These are phyloP conservation scores for Timema cristinae DNA, from an alignment of 2,888 invertebrate species.

Conservation along the genomic window DNA sequence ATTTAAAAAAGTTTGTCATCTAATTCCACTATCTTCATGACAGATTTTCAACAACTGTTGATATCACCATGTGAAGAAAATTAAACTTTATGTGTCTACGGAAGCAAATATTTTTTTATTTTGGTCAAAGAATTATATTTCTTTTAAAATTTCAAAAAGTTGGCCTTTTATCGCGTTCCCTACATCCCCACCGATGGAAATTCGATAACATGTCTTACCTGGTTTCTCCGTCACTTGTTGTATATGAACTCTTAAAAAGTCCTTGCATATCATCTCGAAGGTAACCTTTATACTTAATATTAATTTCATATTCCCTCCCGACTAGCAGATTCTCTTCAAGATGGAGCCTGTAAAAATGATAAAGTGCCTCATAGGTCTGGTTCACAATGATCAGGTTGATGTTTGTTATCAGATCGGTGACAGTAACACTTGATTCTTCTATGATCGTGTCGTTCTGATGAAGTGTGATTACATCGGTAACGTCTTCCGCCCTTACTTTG, in stretches of 20 bases:
- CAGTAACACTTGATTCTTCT: background rate
- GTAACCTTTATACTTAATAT: background rate
- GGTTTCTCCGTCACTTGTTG: background rate
- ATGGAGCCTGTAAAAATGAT: background rate
- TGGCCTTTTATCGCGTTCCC: no score
- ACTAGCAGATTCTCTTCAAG: background rate
- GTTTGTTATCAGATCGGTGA: no score
- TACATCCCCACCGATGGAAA: no score
- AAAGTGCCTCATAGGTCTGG: background rate
- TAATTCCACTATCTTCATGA: no score
- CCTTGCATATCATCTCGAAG: slow-evolving; percentile 13
- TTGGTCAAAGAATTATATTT: no score
- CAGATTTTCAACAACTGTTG: no score
- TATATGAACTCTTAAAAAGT: slow-evolving; percentile 2
- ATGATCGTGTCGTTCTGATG: slow-evolving; percentile 16
- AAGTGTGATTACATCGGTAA: slow-evolving; percentile 10
- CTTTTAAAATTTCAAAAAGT: no score
- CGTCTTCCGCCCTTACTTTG: background rate
- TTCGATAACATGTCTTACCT: slow-evolving; percentile 18
- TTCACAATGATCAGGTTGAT: background rate
- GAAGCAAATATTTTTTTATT: no score
- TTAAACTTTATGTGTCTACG: no score
- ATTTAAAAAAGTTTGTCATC: no score
- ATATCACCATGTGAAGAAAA: no score
- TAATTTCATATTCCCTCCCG: background rate